Evolutionary conservation across 2,113 vertebrate genomes (phyloP).

Genomic region (Pangasianodon gigas): DNA sequence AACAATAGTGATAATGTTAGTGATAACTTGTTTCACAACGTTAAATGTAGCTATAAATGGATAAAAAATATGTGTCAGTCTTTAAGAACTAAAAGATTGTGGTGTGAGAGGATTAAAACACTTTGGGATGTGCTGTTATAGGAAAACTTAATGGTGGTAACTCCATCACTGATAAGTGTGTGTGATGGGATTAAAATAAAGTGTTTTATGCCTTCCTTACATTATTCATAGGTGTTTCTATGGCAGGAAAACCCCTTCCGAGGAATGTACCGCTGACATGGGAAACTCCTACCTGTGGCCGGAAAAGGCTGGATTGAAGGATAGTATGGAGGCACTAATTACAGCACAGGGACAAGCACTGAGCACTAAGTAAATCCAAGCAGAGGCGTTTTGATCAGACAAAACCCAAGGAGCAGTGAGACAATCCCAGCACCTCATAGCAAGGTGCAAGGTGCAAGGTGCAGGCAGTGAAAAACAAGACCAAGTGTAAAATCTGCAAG

Average conservation of each 20-base stretch:
- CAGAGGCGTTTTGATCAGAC: background rate
- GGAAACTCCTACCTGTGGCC: background rate
- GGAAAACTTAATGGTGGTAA: background rate
- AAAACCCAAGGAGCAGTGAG: background rate
- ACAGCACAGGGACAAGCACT: background rate
- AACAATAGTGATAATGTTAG: too few relatives aligned
- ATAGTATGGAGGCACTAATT: background rate
- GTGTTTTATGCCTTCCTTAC: background rate
- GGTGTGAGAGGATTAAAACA: background rate
- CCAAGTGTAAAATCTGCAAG: background rate
- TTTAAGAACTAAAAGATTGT: background rate
- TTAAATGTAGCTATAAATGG: background rate
- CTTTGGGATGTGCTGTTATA: background rate
- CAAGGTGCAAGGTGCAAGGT: background rate
- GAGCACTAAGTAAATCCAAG: background rate
- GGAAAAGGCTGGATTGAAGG: background rate
- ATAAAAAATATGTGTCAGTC: background rate
- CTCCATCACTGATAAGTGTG: background rate
- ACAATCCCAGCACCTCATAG: background rate
- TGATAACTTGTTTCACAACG: background rate
- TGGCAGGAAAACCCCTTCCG: too few relatives aligned
- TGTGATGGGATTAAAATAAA: background rate
- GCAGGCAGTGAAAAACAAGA: background rate
- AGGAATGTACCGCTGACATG: background rate
- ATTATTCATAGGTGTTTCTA: background rate